Evolutionary conservation across 2,888 invertebrate species (phyloP), one percentile per base, ranked within the genome.

Genomic region (Ochropleura leucogaster): DNA sequence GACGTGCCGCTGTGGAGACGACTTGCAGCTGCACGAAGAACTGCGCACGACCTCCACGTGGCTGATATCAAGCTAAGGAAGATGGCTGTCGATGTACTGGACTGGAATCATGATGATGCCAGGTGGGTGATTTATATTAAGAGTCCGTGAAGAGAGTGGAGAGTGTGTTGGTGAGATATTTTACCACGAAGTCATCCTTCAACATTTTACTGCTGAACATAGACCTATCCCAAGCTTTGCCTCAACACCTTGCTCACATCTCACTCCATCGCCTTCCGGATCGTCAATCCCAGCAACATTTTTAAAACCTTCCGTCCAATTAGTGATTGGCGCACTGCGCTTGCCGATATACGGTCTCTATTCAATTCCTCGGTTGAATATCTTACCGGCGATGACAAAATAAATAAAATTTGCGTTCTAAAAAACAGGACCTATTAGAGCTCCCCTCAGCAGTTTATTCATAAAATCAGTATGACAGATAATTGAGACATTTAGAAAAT

Each of bases 61-160:
- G 98, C 98, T 84, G 98, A 98, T 93, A 98, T 99, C 86, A 98
- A 98, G 94, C 96, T 99, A 81, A 97, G 99, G 92, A 99, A 99
- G 97, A 98, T 99, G 97, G 99, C 99, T 71, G 98, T 99, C 82
- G 99, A 99, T 92, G 98, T 99, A 8, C 95, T 99, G 85, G 99
- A 99, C 90, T 99, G 99, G 99, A 98, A 98, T 95, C 98, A 98
- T 91, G 99, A 99, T 89, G 99, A 99, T 93, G 98, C 98, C 65
- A 98, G 96, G 96, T 95, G 76, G 68, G 89, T 82, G 8, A 55
- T 10, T 42, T 16, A 57, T 62, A 12, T 62, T 12, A 40, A 40
- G n/a, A 20, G 14, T 55, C 12, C 53, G 6, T 14, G 59, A n/a
- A n/a, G n/a, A n/a, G n/a, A 63, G 40, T 42, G n/a, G 40, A 77